Evolutionary conservation across 2,797 vertebrate genomes (phyloP).

Genomic region (Chaenodraco wilsoni): DNA sequence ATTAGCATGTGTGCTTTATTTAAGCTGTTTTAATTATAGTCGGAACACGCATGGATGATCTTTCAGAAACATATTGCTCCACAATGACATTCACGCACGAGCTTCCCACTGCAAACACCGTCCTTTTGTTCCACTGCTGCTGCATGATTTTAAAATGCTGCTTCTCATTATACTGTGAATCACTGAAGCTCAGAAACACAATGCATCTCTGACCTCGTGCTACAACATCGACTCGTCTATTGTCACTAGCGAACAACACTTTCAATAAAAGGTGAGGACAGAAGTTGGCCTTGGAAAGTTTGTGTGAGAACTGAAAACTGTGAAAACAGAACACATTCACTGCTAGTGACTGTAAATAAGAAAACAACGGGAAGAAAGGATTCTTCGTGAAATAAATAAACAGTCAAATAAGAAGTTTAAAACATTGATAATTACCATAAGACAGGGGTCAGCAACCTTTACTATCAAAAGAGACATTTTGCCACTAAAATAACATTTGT

Average conservation of each 20-base stretch:
- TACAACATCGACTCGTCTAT: not conserved
- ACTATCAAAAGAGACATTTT: too few relatives aligned
- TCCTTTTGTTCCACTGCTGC: slow-evolving; percentile 4
- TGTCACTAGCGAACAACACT: not conserved
- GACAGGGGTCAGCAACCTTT: too few relatives aligned
- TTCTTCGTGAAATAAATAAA: not conserved
- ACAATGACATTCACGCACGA: not conserved
- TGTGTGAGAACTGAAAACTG: not conserved
- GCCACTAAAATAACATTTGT: too few relatives aligned
- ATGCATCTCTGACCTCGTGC: slow-evolving; percentile 4
- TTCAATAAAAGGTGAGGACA: not conserved
- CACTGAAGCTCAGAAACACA: not conserved
- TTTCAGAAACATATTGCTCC: not conserved
- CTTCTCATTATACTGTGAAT: slow-evolving; percentile 6
- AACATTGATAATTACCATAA: too few relatives aligned
- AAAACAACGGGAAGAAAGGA: not conserved
- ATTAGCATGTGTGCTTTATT: not conserved
- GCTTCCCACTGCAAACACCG: not conserved
- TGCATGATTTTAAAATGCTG: not conserved
- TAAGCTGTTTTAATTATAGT: not conserved
- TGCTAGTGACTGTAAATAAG: not conserved
- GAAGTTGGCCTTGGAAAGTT: not conserved
- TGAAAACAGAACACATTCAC: not conserved
- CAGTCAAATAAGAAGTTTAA: too few relatives aligned
- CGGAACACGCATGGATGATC: slow-evolving; percentile 9